phyloP scores from a whole-genome alignment of 2,888 invertebrate genomes.

The Mantis religiosa region DNA sequence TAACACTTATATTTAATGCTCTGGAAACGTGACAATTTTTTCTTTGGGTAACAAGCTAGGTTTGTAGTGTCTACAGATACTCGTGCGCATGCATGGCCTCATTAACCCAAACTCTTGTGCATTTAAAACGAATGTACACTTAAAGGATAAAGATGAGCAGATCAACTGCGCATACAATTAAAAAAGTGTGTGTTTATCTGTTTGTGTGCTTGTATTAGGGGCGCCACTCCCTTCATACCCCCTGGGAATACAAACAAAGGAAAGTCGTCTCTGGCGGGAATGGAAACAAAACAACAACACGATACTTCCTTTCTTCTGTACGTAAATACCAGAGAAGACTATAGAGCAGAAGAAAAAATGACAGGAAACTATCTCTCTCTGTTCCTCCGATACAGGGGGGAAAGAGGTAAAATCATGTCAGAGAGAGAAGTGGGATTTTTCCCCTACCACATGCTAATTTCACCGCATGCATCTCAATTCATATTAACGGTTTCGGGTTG shows the following conservation, averaged over 20 bases:
- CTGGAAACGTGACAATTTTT: too few relatives aligned
- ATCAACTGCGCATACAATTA: not conserved
- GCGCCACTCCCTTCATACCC: not conserved
- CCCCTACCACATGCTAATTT: not conserved
- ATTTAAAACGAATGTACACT: not conserved
- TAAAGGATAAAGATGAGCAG: not conserved
- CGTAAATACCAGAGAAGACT: not conserved
- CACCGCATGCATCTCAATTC: not conserved
- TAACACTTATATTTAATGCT: too few relatives aligned
- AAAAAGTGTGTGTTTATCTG: not conserved
- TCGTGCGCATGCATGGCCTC: not conserved
- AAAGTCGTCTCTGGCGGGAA: not conserved
- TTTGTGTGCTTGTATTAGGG: not conserved
- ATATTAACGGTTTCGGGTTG: not conserved
- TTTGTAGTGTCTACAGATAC: not conserved
- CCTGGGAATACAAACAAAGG: not conserved
- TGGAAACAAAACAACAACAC: not conserved
- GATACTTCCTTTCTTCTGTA: not conserved
- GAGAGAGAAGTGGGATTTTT: not conserved
- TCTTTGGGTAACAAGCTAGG: too few relatives aligned
- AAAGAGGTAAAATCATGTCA: not conserved
- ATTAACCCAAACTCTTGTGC: not conserved
- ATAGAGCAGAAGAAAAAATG: not conserved
- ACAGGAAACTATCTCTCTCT: not conserved
- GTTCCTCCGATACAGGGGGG: not conserved